These are phyloP conservation scores for Notothenia coriiceps DNA, from an alignment of 2,113 vertebrate genomes.

Conservation along the genomic window DNA sequence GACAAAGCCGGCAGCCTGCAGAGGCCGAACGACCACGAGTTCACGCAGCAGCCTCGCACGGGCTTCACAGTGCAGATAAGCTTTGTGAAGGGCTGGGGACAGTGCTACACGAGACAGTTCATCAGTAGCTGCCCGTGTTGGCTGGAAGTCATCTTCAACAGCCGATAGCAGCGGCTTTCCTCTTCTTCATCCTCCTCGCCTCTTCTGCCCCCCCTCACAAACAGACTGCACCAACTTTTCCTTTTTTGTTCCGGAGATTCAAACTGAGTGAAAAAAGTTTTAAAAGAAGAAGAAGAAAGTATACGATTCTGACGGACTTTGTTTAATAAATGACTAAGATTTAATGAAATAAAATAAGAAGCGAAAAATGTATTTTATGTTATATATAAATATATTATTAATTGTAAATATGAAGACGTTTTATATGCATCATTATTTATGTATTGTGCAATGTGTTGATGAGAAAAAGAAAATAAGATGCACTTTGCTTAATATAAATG, in stretches of 20 bases:
- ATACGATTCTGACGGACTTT: slow-evolving; percentile 85
- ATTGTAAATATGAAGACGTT: slow-evolving; percentile 99
- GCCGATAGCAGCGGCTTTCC: slow-evolving; percentile 87
- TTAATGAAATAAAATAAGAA: slow-evolving; percentile 91
- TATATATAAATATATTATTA: slow-evolving; percentile 99
- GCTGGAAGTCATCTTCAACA: slow-evolving; percentile 99
- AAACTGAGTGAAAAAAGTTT: slow-evolving; percentile 64
- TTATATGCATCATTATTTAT: slow-evolving; percentile 99
- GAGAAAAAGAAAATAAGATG: slow-evolving; percentile 97
- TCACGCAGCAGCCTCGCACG: slow-evolving; percentile 96
- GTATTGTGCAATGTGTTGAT: slow-evolving; percentile 99
- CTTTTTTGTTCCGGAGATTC: slow-evolving; percentile 63
- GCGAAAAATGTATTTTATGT: slow-evolving; percentile 99
- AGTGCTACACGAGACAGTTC: slow-evolving; percentile 99
- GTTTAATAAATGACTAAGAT: slow-evolving; percentile 90
- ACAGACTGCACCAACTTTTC: slow-evolving; percentile 62
- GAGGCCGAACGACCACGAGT: slow-evolving; percentile 98
- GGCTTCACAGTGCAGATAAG: slow-evolving; percentile 99
- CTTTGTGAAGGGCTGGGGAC: slow-evolving; percentile 99
- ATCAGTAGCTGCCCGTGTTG: slow-evolving; percentile 99
- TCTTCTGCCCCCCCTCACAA: slow-evolving; percentile 15
- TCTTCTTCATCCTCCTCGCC: slow-evolving; percentile 29
- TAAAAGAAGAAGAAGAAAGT: slow-evolving; percentile 78
- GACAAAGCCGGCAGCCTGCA: slow-evolving; percentile 96
- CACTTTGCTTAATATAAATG: slow-evolving; percentile 99